Base-by-base conservation (phyloP, 2,797 vertebrate genomes). In the Ctenopoma multispine region DNA sequence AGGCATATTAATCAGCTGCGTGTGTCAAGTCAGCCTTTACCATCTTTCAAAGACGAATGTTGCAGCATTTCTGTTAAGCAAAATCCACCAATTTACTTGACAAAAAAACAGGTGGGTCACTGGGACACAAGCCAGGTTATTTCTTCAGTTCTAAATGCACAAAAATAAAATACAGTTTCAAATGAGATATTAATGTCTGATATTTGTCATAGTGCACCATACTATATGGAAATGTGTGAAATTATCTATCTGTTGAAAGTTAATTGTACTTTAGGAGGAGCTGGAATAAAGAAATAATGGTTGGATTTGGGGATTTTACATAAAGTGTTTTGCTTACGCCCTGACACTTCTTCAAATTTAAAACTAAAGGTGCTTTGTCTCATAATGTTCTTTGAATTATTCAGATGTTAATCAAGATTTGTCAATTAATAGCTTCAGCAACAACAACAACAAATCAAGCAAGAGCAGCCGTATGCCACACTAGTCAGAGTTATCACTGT, bases 11-110 rank as follows among this genome's bases (percentile, higher is more conserved):
- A 46, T 77, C 64, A 65, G 38, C 58, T 50, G 31, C 75, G 64
- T 75, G 62, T 65, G 38, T 62, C 53, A 63, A 69, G 38, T 44
- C 62, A 68, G 13, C 77, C 44, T 69, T 67, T 64, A 69, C 75
- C 41, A 29, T 56, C 36, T 36, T 60, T 63, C 20, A 10, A 63
- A 69, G 63, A 63, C 31, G 65, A 74, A 66, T 69, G 34, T 56
- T 56, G 41, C 34, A 41, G 24, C 50, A 18, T 63, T 63, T 64
- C 50, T 67, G 17, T 57, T 38, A 13, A 12, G 7, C 21, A 49
- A 60, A 56, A 38, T 20, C 27, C 23, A 34, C 31, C 31, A 7
- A 9, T 34, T 34, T 34, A 34, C 31, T 34, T 34, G 31, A 58
- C 17, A 24, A 13, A 56, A 38, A 40, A 57, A 68, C 27, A 57